A percentile compares a stretch with the other conserved stretches of the same genome.
Evolutionary conservation across 2,797 vertebrate species (phyloP).

Genomic region (Botia almorhae): DNA sequence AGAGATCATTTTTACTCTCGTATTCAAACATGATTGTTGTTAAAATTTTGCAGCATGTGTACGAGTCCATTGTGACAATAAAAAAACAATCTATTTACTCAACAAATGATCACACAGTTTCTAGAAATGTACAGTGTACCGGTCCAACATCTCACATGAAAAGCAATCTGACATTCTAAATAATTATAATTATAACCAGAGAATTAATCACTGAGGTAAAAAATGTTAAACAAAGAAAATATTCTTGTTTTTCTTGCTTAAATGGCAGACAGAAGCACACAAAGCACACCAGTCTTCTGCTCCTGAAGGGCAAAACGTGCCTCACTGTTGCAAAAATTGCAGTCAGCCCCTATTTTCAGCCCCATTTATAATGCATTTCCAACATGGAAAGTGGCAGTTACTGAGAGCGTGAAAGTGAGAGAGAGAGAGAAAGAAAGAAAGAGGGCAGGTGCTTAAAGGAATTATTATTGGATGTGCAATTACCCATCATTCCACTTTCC

Average conservation of each 20-base stretch:
- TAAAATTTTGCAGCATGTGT: neutral
- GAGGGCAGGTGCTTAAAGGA: slow-evolving; percentile 44
- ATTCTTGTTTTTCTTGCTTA: slow-evolving; percentile 32
- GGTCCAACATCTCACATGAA: neutral
- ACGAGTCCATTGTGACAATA: neutral
- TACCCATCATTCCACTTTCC: slow-evolving; percentile 48
- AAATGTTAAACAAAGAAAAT: neutral
- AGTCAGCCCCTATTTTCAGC: slow-evolving; percentile 47
- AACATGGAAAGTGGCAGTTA: slow-evolving; percentile 36
- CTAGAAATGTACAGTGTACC: neutral
- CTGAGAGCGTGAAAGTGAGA: neutral
- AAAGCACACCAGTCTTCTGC: slow-evolving; percentile 15
- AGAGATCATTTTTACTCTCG: neutral
- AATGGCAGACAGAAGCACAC: neutral
- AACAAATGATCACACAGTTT: slow-evolving; percentile 8
- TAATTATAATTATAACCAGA: slow-evolving; percentile 19
- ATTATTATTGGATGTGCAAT: slow-evolving; percentile 47
- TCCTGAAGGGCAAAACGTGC: slow-evolving; percentile 42
- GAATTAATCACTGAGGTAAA: slow-evolving; percentile 19
- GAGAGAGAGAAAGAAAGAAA: slow-evolving; percentile 29
- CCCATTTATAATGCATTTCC: slow-evolving; percentile 54
- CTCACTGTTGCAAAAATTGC: slow-evolving; percentile 51
- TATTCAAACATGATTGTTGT: slow-evolving; percentile 1
- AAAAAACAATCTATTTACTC: neutral
- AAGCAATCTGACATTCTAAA: slow-evolving; percentile 3